Base-by-base conservation (phyloP, 2,797 vertebrate genomes). In the Gallirallus australis region DNA sequence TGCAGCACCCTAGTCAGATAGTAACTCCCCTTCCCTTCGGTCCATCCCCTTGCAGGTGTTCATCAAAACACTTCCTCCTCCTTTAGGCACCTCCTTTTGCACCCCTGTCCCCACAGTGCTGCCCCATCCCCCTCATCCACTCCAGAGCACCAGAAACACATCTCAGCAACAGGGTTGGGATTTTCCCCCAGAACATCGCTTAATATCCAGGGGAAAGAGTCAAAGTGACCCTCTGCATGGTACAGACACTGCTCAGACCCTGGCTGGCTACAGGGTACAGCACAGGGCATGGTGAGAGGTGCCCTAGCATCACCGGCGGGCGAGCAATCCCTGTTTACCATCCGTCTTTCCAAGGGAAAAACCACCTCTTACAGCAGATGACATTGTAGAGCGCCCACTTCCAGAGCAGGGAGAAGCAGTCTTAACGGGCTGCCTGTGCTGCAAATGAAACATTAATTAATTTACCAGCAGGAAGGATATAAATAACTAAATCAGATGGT, bases 391-490 rank as follows among this genome's bases (percentile, higher is more conserved):
- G 12, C 15, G 52, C 30, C 94, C 72, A 11, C 75, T 75, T 14
- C 25, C 19, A 15, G 65, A 80, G 89, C 30, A 1, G 59, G 59
- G 73, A 84, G 66, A 61, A 70, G 7, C 66, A 71, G 37, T 28
- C 81, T 54, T 45, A 45, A 48, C 2, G 18, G 93, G 65, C 86
- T 85, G 91, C 89, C 79, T n/a, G 87, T 19, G 91, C 96, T 69
- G 63, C 78, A 35, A 84, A 76, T 27, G 63, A 81, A 75, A 94
- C 97, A 78, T 89, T 96, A 97, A 98, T 98, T 97, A 97, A 98
- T 97, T 97, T 96, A 69, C 95, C 96, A 94, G 97, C 97, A 97
- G 97, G 96, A 96, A 95, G 91, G 90, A 94, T 96, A 96, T 95
- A 97, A 97, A 98, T 97, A 97, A 95, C 84, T 7, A 6, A 66